A percentile compares a stretch with the other conserved stretches of the same genome.
These are phyloP conservation scores for Xenops minutus DNA, from an alignment of 2,797 vertebrate species.

Conservation along the genomic window DNA sequence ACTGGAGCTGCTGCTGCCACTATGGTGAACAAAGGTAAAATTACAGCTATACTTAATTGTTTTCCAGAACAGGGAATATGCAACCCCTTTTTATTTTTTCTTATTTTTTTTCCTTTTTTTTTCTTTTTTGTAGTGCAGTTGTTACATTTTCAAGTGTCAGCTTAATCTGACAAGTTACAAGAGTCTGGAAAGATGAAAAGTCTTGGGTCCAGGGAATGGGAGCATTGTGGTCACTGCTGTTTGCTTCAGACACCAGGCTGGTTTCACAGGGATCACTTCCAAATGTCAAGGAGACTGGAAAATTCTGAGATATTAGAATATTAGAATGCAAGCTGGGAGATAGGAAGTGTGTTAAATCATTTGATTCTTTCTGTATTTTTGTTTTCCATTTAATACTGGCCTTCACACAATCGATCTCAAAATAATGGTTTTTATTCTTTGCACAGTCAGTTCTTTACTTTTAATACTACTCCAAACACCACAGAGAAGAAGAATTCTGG, in stretches of 20 bases:
- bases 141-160: background rate
- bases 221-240: background rate
- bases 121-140: background rate
- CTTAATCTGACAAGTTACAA: background rate
- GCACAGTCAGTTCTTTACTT: background rate
- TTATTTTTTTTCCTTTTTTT: background rate
- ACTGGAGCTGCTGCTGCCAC: background rate
- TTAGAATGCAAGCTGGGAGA: background rate
- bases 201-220: background rate
- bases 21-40: background rate
- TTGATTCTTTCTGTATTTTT: background rate
- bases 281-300: slow-evolving; percentile 23
- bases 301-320: background rate
- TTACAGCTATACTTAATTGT: background rate
- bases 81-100: background rate
- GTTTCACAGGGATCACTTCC: slow-evolving; percentile 1
- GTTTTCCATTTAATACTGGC: background rate
- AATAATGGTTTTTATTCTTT: background rate
- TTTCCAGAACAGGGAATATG: background rate
- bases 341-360: background rate
- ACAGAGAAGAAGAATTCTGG: background rate
- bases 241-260: background rate
- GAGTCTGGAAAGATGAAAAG: background rate
- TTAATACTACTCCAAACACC: background rate
- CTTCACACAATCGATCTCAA: background rate